Evolutionary conservation across 2,797 vertebrate genomes (phyloP), one percentile per base, ranked within the genome.

Genomic region (Picus viridis): DNA sequence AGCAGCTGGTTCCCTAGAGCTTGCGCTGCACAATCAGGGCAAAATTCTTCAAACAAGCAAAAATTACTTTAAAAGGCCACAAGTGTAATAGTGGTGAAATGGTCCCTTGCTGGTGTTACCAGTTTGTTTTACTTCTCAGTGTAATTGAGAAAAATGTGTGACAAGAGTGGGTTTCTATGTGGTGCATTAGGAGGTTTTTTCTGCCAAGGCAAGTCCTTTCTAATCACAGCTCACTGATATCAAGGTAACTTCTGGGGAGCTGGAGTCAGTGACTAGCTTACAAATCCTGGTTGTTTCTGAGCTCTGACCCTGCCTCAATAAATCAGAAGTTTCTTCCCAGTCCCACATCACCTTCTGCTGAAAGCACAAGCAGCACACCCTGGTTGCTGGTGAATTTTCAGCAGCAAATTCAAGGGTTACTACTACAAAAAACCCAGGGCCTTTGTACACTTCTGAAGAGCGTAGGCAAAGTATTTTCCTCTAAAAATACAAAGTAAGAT

Each of bases 381-480:
- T 86, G 45, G 54, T 79, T 73, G 69, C 54, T 36, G 39, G 16
- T 70, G 43, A 82, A 65, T 79, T 83, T 39, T 13, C 79, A 83
- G 61, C 76, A 88, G 68, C 56, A 57, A 20, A 67, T 70, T 89
- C 78, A 76, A 75, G 57, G 16, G 63, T 73, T 91, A 81, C 73
- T 41, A 11, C 36, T 86, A 53, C 23, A 58, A 83, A 78, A 91
- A 43, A 92, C 49, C 6, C 41, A 65, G 32, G 23, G 2, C 3
- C 8, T 2, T 8, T 57, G 64, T 53, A 63, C 0, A 18, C 29
- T 88, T 83, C 64, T 34, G 26, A 80, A 12, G 92, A 49, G 12
- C 24, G 29, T 65, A 84, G 81, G 43, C 51, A 51, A 95, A 94
- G 71, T 74, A 64, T 77, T 78, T 86, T 82, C 26, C 36, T 80